These are phyloP conservation scores for Deroptyus accipitrinus DNA, from an alignment of 2,113 vertebrate genomes.

Conservation along the genomic window DNA sequence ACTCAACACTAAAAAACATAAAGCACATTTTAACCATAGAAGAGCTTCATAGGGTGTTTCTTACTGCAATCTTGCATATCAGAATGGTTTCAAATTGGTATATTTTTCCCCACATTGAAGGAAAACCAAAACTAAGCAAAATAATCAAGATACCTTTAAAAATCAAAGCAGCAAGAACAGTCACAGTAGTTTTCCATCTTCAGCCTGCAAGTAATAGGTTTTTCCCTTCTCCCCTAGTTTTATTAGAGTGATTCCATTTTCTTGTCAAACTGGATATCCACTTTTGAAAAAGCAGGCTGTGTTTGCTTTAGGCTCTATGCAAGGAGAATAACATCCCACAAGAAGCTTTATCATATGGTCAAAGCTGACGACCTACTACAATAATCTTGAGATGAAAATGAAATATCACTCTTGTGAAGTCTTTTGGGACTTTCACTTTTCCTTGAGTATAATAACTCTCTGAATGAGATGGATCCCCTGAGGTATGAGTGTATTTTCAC, in stretches of 20 bases:
- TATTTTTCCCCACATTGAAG: not conserved
- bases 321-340: not conserved
- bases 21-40: not conserved
- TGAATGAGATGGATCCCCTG: not conserved
- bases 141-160: not conserved
- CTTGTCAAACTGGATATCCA: slow-evolving; percentile 37
- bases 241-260: slow-evolving; percentile 55
- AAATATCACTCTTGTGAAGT: slow-evolving; percentile 10
- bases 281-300: slow-evolving; percentile 28
- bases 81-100: not conserved
- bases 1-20: not conserved
- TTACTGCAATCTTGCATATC: not conserved
- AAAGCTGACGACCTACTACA: not conserved
- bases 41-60: not conserved
- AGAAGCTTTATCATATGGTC: not conserved
- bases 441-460: not conserved
- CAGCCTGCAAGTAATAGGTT: slow-evolving; percentile 26
- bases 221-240: slow-evolving; percentile 17
- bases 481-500: not conserved
- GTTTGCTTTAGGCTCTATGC: slow-evolving; percentile 23
- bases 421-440: not conserved
- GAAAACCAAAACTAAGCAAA: not conserved
- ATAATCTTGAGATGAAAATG: not conserved
- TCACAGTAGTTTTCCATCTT: slow-evolving; percentile 33
- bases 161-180: slow-evolving; percentile 26